These are phyloP conservation scores for Volucella bombylans DNA, from an alignment of 2,888 invertebrate species.

Conservation along the genomic window DNA sequence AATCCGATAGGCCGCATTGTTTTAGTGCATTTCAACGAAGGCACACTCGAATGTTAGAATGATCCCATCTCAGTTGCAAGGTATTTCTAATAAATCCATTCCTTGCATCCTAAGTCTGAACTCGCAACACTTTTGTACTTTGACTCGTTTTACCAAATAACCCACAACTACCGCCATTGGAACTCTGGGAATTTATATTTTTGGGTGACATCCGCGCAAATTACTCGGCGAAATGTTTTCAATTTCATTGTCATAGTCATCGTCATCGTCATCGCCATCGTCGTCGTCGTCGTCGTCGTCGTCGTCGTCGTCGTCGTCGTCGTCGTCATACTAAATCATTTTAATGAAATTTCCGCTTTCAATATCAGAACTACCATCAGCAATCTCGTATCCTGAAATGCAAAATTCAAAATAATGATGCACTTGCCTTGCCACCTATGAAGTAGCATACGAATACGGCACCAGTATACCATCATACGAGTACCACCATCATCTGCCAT, in stretches of 20 bases:
- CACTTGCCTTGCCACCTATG: background rate
- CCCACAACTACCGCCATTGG: background rate
- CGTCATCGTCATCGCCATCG: background rate
- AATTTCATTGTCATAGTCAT: slow-evolving; percentile 11
- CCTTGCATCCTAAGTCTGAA: slow-evolving; percentile 16
- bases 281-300: background rate
- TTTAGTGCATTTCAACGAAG: too few relatives aligned
- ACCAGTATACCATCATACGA: too few relatives aligned
- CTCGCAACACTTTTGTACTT: slow-evolving; percentile 3
- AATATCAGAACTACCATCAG: slow-evolving; percentile 6
- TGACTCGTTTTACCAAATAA: background rate
- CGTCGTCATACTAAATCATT: slow-evolving; percentile 53
- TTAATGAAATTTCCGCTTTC: slow-evolving; percentile 60
- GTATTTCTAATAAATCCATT: background rate
- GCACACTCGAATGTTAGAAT: background rate
- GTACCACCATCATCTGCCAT: background rate
- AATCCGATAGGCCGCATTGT: too few relatives aligned
- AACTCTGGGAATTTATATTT: slow-evolving; percentile 42
- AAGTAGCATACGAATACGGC: background rate
- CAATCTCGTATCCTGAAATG: slow-evolving; percentile 7
- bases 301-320: too few relatives aligned
- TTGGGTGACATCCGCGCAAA: slow-evolving; percentile 5
- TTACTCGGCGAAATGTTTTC: slow-evolving; percentile 22
- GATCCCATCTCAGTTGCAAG: background rate
- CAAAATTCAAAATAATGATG: slow-evolving; percentile 24